Conservation (phyloP, 2,113 vertebrate genomes). For the Mionectes macconnelli region DNA sequence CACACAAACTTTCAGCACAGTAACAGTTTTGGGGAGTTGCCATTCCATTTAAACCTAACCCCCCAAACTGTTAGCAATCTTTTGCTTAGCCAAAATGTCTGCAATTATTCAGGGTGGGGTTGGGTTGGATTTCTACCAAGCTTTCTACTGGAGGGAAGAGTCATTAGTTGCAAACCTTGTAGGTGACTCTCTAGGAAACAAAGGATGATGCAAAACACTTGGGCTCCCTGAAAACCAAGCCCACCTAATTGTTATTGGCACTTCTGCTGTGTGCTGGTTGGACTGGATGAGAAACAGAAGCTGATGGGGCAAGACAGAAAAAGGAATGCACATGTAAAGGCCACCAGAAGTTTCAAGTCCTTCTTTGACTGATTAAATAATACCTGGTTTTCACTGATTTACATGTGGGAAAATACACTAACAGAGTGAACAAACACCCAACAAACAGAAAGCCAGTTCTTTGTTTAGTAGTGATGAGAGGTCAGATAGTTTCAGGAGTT, state of each 20-base stretch:
- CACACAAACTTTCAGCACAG: background rate
- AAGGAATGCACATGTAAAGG: accelerated
- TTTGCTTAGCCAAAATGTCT: background rate
- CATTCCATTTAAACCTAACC: background rate
- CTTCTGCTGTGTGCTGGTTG: background rate
- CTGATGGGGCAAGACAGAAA: background rate
- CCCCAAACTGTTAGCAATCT: background rate
- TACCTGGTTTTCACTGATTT: background rate
- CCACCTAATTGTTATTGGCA: background rate
- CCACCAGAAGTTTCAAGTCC: background rate
- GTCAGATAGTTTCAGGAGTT: background rate
- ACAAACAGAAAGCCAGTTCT: accelerated
- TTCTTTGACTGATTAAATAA: background rate
- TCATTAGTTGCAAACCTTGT: background rate
- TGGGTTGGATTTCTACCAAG: background rate
- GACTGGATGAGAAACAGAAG: accelerated
- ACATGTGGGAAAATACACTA: background rate
- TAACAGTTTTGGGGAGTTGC: background rate
- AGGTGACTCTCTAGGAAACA: no score
- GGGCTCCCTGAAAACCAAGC: background rate
- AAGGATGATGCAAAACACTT: background rate
- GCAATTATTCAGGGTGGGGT: accelerated
- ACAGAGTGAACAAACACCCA: background rate
- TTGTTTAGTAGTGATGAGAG: background rate
- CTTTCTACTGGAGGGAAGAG: background rate